Conservation (phyloP, 2,888 invertebrate species). For the Carterocephalus palaemon region DNA sequence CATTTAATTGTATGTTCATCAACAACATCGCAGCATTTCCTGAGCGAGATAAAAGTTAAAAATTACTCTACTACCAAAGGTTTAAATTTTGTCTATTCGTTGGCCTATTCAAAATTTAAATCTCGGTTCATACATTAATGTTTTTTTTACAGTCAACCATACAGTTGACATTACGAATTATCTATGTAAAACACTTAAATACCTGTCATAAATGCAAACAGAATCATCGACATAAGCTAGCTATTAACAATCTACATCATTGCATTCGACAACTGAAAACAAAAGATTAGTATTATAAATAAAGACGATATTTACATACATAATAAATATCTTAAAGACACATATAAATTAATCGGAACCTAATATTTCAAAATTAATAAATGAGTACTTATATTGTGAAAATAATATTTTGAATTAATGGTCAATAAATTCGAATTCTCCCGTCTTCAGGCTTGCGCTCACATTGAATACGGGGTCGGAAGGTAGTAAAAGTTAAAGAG, state of each 20-base stretch:
- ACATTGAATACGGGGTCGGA: slow-evolving; percentile 42
- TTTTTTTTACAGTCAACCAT: too few species aligned
- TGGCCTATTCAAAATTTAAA: too few species aligned
- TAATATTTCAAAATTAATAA: slow-evolving; percentile 80
- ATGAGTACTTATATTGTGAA: slow-evolving; percentile 80
- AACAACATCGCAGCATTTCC: too few species aligned
- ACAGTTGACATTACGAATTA: too few species aligned
- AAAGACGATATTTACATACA: slow-evolving; percentile 77
- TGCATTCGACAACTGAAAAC: slow-evolving; percentile 59
- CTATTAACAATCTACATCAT: slow-evolving; percentile 31
- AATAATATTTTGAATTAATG: slow-evolving; percentile 80
- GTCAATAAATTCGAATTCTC: slow-evolving; percentile 79
- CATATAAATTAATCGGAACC: slow-evolving; percentile 79
- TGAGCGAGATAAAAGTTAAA: too few species aligned
- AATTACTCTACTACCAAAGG: too few species aligned
- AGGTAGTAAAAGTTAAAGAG: slow-evolving; percentile 36
- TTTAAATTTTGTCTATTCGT: too few species aligned
- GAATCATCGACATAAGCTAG: slow-evolving; percentile 38
- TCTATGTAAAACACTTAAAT: slow-evolving; percentile 5
- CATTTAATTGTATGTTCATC: too few species aligned
- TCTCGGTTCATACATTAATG: too few species aligned
- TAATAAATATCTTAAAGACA: slow-evolving; percentile 79
- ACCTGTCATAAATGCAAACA: too few species aligned
- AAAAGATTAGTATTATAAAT: slow-evolving; percentile 74
- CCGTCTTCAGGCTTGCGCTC: slow-evolving; percentile 77